Evolutionary conservation across 2,113 vertebrate genomes (phyloP), one percentile per base, ranked within the genome.

Genomic region (Tenrec ecaudatus): DNA sequence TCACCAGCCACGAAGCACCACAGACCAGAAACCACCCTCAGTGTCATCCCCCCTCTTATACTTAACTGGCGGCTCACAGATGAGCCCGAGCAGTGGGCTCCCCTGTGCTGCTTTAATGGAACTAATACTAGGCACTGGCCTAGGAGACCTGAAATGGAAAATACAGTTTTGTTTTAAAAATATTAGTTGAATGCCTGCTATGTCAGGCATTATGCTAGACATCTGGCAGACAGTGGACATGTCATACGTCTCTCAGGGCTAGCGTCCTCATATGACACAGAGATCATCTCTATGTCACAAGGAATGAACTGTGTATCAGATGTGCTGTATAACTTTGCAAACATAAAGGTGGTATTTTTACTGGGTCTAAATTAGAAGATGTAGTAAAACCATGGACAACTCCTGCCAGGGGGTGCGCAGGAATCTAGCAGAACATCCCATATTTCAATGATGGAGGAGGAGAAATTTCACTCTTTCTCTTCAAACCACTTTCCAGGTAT

Each of bases 391-490:
- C 58, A 90, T 89, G 40, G 19, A 73, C 0, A 94, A 38, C 16
- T 3, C 58, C 60, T 93, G 19, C 31, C 40, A 85, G 16, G 40
- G 16, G 27, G 38, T 94, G 17, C 29, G 75, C 0, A 95, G 82
- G 92, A 91, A 87, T 23, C 7, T 12, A 33, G 75, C 15, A 92
- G n/a, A 22, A 91, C 12, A 89, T 64, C 82, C 43, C 73, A 29
- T 93, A 88, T 79, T 91, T 58, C 23, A 33, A 10, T 71, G 12
- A 92, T 3, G 19, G 47, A 53, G 4, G 47, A 43, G 4, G 9
- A 93, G 25, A 96, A 93, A 88, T 38, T 38, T 92, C 57, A 91
- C 22, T 90, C 6, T 78, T 57, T 53, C 47, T 88, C 82, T 94
- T 90, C 38, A 88, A 91, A 90, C 4, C 47, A 17, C 15, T 83